A percentile compares a stretch with the other conserved stretches of the same genome.
phyloP scores from a whole-genome alignment of 2,888 invertebrate genomes.

The Danaus chrysippus region DNA sequence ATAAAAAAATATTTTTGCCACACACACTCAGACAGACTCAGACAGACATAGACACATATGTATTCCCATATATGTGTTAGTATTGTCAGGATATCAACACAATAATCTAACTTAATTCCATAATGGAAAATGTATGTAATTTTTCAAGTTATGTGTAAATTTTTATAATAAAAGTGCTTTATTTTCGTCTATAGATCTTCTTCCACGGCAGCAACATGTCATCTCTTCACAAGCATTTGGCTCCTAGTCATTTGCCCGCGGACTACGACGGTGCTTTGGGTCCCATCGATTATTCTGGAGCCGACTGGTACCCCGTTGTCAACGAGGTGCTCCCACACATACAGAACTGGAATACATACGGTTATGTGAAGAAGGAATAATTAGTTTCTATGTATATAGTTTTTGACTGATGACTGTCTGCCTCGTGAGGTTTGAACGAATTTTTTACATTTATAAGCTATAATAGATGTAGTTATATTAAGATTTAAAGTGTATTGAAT shows the following conservation, averaged over 20 bases:
- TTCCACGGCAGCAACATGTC: constrained; percentile 91
- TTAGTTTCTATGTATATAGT: too few relatives aligned
- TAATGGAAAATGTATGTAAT: neutral
- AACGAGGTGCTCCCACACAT: constrained; percentile 82
- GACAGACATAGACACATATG: too few relatives aligned
- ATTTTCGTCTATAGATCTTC: constrained; percentile 80
- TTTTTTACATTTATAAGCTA: too few relatives aligned
- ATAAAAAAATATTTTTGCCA: too few relatives aligned
- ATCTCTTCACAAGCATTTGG: constrained; percentile 85
- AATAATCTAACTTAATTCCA: neutral
- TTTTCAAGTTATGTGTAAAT: neutral
- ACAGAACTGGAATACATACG: constrained; percentile 83
- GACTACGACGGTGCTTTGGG: constrained; percentile 88
- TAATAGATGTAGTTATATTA: too few relatives aligned
- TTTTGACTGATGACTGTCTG: too few relatives aligned
- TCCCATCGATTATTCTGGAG: constrained; percentile 86
- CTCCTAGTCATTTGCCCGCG: constrained; percentile 83
- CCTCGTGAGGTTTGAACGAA: too few relatives aligned
- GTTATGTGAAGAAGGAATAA: constrained; percentile 77
- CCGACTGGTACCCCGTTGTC: constrained; percentile 87
- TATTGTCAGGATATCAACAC: too few relatives aligned
- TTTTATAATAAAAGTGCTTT: constrained; percentile 2
- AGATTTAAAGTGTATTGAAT: too few relatives aligned
- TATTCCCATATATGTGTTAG: too few relatives aligned
- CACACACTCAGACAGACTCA: too few relatives aligned